These are phyloP conservation scores for Pyrrhosoma nymphula DNA, from an alignment of 2,888 invertebrate genomes.

Conservation along the genomic window DNA sequence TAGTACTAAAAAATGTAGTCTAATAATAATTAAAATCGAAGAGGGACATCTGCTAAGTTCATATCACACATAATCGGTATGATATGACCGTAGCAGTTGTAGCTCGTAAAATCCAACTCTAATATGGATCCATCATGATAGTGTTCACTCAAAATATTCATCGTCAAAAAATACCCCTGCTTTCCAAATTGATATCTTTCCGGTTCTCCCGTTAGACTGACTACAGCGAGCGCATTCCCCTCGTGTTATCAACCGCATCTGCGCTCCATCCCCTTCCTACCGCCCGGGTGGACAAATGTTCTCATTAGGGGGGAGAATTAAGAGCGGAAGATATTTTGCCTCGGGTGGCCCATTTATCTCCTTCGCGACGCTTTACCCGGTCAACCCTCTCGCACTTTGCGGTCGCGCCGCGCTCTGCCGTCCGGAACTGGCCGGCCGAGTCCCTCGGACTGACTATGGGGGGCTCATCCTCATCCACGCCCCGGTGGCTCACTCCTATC, in stretches of 20 bases:
- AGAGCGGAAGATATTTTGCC: slow-evolving; percentile 32
- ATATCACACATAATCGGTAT: too few relatives aligned
- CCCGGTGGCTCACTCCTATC: background rate
- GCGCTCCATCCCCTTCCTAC: background rate
- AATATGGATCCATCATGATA: too few relatives aligned
- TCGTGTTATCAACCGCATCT: slow-evolving; percentile 14
- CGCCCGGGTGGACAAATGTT: background rate
- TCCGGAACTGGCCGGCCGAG: background rate
- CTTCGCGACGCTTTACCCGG: background rate
- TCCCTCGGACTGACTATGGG: background rate
- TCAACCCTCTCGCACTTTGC: background rate
- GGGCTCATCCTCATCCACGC: background rate
- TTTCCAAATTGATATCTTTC: too few relatives aligned
- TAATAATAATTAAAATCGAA: too few relatives aligned
- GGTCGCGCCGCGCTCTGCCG: background rate
- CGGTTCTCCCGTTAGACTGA: background rate
- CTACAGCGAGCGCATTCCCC: background rate
- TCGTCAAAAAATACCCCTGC: too few relatives aligned
- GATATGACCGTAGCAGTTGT: too few relatives aligned
- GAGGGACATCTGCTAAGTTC: too few relatives aligned
- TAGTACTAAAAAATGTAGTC: too few relatives aligned
- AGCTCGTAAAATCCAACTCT: too few relatives aligned
- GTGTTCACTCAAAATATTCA: too few relatives aligned
- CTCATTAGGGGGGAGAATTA: slow-evolving; percentile 13
- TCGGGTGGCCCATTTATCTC: slow-evolving; percentile 8